Percentiles rank a stretch among this genome's conserved stretches.
phyloP scores from a whole-genome alignment of 2,113 vertebrate genomes.

The Burhinus bistriatus region DNA sequence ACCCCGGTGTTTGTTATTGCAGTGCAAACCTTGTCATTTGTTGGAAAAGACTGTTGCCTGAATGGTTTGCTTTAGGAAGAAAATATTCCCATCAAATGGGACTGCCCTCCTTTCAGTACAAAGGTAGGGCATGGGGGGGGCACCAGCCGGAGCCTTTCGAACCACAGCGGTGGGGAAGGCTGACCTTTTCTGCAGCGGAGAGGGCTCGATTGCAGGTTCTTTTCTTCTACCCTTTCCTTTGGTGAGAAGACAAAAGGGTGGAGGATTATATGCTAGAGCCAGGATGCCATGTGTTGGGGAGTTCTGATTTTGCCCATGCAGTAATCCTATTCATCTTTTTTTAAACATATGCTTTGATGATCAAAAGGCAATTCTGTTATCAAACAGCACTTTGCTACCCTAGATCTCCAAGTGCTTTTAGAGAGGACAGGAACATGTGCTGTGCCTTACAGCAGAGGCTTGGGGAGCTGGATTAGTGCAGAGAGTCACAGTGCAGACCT shows the following conservation, averaged over 20 bases:
- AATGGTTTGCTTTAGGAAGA: not conserved
- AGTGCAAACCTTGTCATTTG: not conserved
- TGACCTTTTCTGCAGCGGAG: not conserved
- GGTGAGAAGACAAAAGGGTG: not conserved
- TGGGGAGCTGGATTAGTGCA: not conserved
- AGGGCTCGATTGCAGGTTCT: not conserved
- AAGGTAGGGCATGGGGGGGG: not conserved
- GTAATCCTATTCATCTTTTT: not conserved
- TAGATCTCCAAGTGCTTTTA: not conserved
- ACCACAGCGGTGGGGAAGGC: fast-evolving
- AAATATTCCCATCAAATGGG: fast-evolving
- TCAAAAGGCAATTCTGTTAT: not conserved
- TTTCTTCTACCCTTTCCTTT: not conserved
- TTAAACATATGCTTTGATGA: not conserved
- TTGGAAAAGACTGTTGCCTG: not conserved
- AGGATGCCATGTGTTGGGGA: not conserved
- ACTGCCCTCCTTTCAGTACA: not conserved
- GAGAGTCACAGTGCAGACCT: not conserved
- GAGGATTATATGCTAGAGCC: not conserved
- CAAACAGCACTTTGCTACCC: not conserved
- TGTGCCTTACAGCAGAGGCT: not conserved
- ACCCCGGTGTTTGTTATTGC: not conserved
- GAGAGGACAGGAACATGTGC: not conserved
- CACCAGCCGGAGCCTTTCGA: not conserved
- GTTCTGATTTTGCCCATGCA: not conserved